Percentiles rank a stretch among this genome's conserved stretches.
These are phyloP conservation scores for Hirudinaria manillensis DNA, from an alignment of 2,888 invertebrate species.

Conservation along the genomic window DNA sequence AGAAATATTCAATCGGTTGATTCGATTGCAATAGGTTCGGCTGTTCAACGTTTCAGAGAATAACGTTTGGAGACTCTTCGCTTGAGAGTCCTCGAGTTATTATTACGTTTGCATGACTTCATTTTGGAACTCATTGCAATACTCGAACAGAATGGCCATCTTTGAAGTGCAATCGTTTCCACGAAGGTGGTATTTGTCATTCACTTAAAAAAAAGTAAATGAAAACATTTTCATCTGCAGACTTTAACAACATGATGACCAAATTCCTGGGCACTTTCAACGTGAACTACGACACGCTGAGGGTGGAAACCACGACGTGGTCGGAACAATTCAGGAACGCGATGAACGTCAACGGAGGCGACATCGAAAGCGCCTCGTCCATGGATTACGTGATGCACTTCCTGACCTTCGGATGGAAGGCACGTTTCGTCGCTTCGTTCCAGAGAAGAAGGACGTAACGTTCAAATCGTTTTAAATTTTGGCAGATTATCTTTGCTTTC, in stretches of 20 bases:
- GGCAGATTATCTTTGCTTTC: constrained; percentile 57
- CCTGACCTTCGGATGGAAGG: constrained; percentile 94
- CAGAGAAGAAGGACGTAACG: background rate
- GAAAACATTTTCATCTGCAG: constrained; percentile 46
- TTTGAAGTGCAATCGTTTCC: no score
- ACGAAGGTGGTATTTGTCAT: no score
- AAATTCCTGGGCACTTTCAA: constrained; percentile 59
- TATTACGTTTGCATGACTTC: no score
- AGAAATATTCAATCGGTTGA: constrained; percentile 35
- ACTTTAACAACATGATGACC: constrained; percentile 59
- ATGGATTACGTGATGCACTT: constrained; percentile 92
- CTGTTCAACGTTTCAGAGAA: no score
- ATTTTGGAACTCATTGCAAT: no score
- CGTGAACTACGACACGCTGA: constrained; percentile 58
- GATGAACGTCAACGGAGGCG: constrained; percentile 80
- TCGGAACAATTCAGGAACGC: constrained; percentile 97
- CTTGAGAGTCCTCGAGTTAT: no score
- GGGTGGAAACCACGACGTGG: constrained; percentile 68
- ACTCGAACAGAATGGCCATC: no score
- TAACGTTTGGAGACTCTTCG: no score
- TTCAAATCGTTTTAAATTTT: background rate
- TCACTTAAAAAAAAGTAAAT: no score
- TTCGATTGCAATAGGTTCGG: background rate
- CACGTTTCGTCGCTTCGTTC: constrained; percentile 52
- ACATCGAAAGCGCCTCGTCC: constrained; percentile 69